Percentiles rank a stretch among this genome's conserved stretches.
Conservation (phyloP, 1,140 invertebrate species). For the Drosophila pallidifrons region DNA sequence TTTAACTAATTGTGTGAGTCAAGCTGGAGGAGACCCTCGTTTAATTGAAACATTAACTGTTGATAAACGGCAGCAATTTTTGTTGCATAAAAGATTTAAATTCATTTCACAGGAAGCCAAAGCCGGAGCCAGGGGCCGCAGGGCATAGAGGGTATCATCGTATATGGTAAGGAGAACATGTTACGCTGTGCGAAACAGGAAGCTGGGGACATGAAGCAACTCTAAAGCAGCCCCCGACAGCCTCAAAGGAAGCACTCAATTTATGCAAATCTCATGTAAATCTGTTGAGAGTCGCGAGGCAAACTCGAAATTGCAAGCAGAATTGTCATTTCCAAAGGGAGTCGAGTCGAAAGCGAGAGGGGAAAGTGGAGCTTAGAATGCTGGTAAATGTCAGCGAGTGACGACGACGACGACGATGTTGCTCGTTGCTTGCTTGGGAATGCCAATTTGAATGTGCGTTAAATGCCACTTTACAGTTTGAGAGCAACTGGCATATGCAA, state of each 20-base stretch:
- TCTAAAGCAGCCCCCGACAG: constrained; percentile 46
- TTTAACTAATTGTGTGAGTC: constrained; percentile 59
- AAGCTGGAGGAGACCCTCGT: constrained; percentile 24
- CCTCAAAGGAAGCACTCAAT: constrained; percentile 83
- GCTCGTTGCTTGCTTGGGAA: background rate
- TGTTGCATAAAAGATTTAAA: constrained; percentile 76
- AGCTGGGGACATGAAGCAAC: constrained; percentile 35
- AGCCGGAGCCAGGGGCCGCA: constrained; percentile 7
- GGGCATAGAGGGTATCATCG: background rate
- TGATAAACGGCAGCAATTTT: constrained; percentile 69
- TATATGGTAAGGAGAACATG: background rate
- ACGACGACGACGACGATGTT: background rate
- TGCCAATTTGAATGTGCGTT: constrained; percentile 64
- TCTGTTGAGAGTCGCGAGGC: constrained; percentile 66
- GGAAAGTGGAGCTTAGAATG: constrained; percentile 33
- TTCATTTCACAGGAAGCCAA: constrained; percentile 61
- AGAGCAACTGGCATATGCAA: constrained; percentile 66
- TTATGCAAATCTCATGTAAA: constrained; percentile 84
- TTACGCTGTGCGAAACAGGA: background rate
- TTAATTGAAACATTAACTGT: constrained; percentile 84
- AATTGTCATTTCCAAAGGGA: constrained; percentile 30
- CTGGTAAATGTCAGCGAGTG: constrained; percentile 31
- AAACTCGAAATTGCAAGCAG: constrained; percentile 28
- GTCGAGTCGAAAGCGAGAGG: background rate
- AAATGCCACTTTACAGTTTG: constrained; percentile 71